Evolutionary conservation across 64 coral and sea anemone genomes (phyloP).

Genomic region (Pocillopora damicornis): DNA sequence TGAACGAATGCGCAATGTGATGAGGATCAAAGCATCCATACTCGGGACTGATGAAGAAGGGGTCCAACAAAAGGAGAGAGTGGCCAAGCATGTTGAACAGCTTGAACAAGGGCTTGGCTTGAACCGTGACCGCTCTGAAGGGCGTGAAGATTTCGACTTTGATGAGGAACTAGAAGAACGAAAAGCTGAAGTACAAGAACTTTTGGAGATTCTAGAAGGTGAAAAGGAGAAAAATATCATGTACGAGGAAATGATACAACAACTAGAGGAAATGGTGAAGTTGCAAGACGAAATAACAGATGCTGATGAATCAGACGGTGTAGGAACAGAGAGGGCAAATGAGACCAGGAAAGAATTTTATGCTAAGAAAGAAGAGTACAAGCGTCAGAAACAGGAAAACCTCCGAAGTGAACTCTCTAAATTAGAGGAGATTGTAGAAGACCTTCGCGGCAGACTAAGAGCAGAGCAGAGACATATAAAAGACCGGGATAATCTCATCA

Average conservation of each 20-base stretch:
- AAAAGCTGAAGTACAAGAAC: constrained; percentile 3
- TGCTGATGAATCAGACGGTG: constrained; percentile 30
- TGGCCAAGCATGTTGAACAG: neutral
- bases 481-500: constrained; percentile 38
- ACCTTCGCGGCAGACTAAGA: constrained; percentile 25
- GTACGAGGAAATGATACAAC: constrained; percentile 45
- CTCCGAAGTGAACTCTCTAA: constrained; percentile 12
- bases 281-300: constrained; percentile 46
- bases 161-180: constrained; percentile 14
- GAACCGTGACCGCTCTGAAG: neutral
- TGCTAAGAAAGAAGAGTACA: constrained; percentile 48
- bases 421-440: constrained; percentile 21
- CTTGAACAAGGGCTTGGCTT: constrained; percentile 1
- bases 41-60: constrained; percentile 26
- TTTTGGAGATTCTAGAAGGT: constrained; percentile 17
- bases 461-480: constrained; percentile 34
- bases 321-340: constrained; percentile 14
- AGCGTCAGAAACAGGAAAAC: constrained; percentile 11
- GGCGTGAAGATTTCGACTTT: neutral
- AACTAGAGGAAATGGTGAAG: constrained; percentile 56
- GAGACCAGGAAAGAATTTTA: constrained; percentile 8
- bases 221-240: constrained; percentile 33
- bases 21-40: constrained; percentile 31
- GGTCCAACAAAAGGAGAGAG: neutral
- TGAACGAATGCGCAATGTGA: constrained; percentile 30